Evolutionary conservation across 2,797 vertebrate species (phyloP).

Genomic region (Artibeus lituratus): DNA sequence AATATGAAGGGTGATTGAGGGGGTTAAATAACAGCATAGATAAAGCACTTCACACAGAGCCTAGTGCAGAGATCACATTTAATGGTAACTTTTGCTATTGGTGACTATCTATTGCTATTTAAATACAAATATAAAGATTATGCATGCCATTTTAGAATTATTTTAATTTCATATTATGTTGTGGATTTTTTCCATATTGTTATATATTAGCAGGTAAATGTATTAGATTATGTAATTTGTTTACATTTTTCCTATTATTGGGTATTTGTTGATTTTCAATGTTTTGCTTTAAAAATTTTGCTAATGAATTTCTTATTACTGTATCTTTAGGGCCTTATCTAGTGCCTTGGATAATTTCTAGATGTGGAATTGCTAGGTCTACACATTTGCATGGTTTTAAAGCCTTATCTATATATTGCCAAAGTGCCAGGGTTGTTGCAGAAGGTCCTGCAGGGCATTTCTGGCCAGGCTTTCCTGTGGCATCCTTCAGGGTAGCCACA

Average conservation of each 20-base stretch:
- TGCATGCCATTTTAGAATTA: neutral
- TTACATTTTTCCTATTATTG: neutral
- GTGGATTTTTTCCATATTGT: neutral
- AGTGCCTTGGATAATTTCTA: neutral
- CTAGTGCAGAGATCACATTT: neutral
- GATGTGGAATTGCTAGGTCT: neutral
- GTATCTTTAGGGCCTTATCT: neutral
- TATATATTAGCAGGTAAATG: neutral
- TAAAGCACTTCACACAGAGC: neutral
- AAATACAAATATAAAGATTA: neutral
- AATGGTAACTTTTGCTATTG: neutral
- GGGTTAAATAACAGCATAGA: neutral
- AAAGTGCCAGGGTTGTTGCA: neutral
- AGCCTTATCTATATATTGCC: neutral
- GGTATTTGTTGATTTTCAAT: neutral
- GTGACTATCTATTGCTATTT: neutral
- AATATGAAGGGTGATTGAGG: neutral
- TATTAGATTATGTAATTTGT: neutral
- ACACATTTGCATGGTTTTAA: neutral
- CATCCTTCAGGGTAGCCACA: neutral
- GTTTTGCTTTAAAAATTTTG: neutral
- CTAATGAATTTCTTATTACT: neutral
- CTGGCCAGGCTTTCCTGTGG: neutral
- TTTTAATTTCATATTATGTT: neutral
- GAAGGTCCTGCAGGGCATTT: accelerated